Evolutionary conservation across 2,113 vertebrate species (phyloP).

Genomic region (Sporophila hypoxantha): DNA sequence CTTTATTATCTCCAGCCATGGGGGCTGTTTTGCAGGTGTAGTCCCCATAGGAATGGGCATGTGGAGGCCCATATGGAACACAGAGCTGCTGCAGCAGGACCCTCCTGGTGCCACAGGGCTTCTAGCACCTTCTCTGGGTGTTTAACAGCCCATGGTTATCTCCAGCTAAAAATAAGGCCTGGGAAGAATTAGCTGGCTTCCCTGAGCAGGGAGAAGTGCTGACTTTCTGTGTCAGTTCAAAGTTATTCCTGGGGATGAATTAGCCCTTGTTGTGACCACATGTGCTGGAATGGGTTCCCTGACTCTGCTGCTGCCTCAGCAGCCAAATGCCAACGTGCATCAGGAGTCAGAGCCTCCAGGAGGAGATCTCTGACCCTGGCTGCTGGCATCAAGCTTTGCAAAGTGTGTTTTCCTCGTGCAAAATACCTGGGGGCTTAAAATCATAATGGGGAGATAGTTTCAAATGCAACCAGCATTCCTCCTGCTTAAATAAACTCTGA

Average conservation of each 20-base stretch:
- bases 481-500: neutral
- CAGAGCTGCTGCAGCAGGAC: neutral
- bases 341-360: neutral
- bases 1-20: neutral
- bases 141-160: slow-evolving; percentile 4
- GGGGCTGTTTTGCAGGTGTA: neutral
- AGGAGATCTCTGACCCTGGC: neutral
- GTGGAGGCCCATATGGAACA: neutral
- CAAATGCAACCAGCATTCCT: neutral
- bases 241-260: neutral
- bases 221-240: slow-evolving; percentile 11
- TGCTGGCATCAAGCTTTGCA: neutral
- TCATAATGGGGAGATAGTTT: accelerated
- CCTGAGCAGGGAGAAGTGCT: neutral
- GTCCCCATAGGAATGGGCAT: neutral
- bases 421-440: neutral
- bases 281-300: neutral
- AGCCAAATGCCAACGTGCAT: neutral
- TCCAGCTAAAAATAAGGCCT: slow-evolving; percentile 8
- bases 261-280: neutral
- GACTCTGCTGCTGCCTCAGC: neutral
- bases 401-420: neutral
- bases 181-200: neutral
- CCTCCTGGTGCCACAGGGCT: neutral
- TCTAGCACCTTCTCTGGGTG: neutral